Evolutionary conservation across 2,113 vertebrate species (phyloP).

Genomic region (Clarias magur): DNA sequence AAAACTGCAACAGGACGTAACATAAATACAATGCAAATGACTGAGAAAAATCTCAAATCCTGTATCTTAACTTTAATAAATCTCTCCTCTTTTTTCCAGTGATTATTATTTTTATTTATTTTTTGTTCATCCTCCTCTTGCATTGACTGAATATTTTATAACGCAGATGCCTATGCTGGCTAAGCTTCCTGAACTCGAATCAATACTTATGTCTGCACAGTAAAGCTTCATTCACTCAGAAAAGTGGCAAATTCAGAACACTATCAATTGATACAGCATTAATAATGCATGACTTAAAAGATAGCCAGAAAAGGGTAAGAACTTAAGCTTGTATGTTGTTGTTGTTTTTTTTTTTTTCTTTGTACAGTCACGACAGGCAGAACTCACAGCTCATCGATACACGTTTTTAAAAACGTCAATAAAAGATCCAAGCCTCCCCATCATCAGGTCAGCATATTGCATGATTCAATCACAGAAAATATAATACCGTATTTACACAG

Average conservation of each 20-base stretch:
- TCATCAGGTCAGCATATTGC: constrained; percentile 54
- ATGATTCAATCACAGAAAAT: constrained; percentile 39
- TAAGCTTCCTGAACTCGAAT: not conserved
- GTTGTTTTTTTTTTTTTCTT: not conserved
- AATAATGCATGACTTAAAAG: constrained; percentile 5
- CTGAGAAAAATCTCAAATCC: not conserved
- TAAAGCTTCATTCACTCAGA: not conserved
- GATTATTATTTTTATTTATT: not conserved
- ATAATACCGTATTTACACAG: constrained; percentile 18
- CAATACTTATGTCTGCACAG: not conserved
- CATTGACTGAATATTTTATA: not conserved
- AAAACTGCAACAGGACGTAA: too few species aligned
- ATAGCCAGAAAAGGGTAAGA: not conserved
- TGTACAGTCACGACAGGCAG: not conserved
- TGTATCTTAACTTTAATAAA: not conserved
- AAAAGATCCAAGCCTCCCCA: not conserved
- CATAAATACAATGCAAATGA: not conserved
- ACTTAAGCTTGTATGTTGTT: too few species aligned
- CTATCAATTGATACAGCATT: not conserved
- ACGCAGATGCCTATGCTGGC: not conserved
- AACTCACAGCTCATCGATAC: not conserved
- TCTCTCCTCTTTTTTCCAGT: not conserved
- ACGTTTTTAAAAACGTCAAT: not conserved
- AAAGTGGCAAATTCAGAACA: not conserved
- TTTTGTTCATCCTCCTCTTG: not conserved